Conservation (phyloP, 2,113 vertebrate species). For the Tringa solitaria region DNA sequence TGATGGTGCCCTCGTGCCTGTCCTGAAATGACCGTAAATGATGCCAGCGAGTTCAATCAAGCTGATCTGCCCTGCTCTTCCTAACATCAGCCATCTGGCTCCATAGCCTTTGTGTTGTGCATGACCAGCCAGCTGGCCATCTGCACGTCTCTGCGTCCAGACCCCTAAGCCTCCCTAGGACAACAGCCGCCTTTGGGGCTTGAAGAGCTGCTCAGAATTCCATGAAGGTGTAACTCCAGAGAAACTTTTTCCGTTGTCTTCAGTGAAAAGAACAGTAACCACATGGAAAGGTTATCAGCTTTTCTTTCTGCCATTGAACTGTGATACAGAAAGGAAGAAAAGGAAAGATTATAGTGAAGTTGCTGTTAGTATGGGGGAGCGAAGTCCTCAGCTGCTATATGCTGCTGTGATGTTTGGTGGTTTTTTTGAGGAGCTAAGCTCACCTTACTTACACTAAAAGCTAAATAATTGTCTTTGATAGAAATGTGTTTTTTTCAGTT, state of each 20-base stretch:
- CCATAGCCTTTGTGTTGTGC: neutral
- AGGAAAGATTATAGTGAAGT: neutral
- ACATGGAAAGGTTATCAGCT: neutral
- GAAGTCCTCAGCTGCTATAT: neutral
- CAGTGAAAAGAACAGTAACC: neutral
- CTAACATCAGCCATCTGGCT: slow-evolving; percentile 10
- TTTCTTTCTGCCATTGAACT: neutral
- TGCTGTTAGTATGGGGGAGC: neutral
- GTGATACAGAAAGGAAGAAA: neutral
- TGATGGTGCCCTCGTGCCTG: neutral
- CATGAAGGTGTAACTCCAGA: neutral
- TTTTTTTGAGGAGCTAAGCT: neutral
- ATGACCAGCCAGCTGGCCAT: neutral
- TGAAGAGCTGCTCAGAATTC: neutral
- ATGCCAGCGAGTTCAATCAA: neutral
- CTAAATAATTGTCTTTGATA: neutral
- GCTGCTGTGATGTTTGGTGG: neutral
- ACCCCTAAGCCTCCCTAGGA: neutral
- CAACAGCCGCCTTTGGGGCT: neutral
- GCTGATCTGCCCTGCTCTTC: neutral
- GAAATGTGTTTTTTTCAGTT: neutral
- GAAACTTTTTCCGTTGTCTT: neutral
- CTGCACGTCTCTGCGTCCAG: neutral
- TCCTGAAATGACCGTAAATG: neutral
- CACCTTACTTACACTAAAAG: neutral